Conservation (phyloP, 2,797 vertebrate species). For the Characodon lateralis region DNA sequence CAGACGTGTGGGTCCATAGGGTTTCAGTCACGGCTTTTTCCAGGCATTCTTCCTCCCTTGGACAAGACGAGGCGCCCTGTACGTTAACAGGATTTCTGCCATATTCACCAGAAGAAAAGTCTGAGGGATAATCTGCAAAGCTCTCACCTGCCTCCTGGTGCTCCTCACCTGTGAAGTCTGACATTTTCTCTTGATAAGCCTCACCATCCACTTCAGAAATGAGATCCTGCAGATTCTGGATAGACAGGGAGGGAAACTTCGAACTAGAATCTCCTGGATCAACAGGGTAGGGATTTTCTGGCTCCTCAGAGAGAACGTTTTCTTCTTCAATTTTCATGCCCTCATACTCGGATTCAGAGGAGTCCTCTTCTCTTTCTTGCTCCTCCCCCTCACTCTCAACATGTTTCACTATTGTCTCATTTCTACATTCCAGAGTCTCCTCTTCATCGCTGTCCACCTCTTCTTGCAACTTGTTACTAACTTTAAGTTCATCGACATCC, state of each 20-base stretch:
- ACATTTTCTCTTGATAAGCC: constrained; percentile 53
- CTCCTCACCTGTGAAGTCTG: constrained; percentile 80
- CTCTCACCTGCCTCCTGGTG: constrained; percentile 78
- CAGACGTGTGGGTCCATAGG: neutral
- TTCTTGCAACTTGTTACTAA: constrained; percentile 56
- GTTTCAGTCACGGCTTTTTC: constrained; percentile 12
- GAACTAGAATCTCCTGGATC: neutral
- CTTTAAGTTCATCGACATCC: constrained; percentile 43
- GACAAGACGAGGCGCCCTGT: neutral
- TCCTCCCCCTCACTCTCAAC: constrained; percentile 38
- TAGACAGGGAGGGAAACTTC: constrained; percentile 47
- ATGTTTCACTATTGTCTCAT: constrained; percentile 34
- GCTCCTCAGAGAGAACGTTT: constrained; percentile 8
- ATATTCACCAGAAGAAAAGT: constrained; percentile 75
- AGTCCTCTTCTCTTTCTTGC: constrained; percentile 24
- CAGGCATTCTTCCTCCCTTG: neutral
- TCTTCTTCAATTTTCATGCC: constrained; percentile 27
- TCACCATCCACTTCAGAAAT: constrained; percentile 40
- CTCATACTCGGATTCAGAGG: constrained; percentile 30
- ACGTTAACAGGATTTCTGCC: constrained; percentile 14
- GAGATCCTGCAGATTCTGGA: constrained; percentile 48
- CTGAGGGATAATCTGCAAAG: constrained; percentile 79
- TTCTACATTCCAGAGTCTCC: constrained; percentile 40
- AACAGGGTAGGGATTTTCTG: constrained; percentile 28
- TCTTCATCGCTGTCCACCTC: constrained; percentile 50